phyloP scores from a whole-genome alignment of 2,797 vertebrate genomes.

The Trachops cirrhosus region DNA sequence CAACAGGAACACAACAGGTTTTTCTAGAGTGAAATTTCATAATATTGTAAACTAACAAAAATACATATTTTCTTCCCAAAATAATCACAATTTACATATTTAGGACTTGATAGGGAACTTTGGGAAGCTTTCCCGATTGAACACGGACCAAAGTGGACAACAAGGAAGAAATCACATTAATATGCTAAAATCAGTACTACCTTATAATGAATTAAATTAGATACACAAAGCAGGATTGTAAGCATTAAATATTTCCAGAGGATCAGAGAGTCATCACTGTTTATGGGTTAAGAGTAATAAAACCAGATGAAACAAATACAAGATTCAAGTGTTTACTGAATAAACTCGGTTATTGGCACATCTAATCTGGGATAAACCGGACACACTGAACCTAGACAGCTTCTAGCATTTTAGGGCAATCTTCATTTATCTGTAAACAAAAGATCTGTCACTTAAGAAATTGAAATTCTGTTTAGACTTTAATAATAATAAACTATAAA shows the following conservation, averaged over 20 bases:
- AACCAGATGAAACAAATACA: constrained; percentile 84
- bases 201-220: constrained; percentile 81
- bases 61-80: constrained; percentile 79
- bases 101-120: constrained; percentile 76
- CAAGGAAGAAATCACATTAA: constrained; percentile 77
- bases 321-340: constrained; percentile 85
- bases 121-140: constrained; percentile 72
- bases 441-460: constrained; percentile 88
- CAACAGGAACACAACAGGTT: constrained; percentile 75
- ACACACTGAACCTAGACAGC: constrained; percentile 87
- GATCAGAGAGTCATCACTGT: constrained; percentile 79
- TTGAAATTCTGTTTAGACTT: constrained; percentile 87
- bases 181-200: constrained; percentile 83
- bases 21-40: constrained; percentile 82
- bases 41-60: constrained; percentile 83
- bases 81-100: constrained; percentile 83
- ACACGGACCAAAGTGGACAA: constrained; percentile 75
- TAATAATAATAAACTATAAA: constrained; percentile 88
- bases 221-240: constrained; percentile 89
- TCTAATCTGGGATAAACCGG: constrained; percentile 90
- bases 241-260: constrained; percentile 85
- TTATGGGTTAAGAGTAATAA: constrained; percentile 82
- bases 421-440: constrained; percentile 92
- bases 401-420: constrained; percentile 85
- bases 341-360: constrained; percentile 91